phyloP scores from a whole-genome alignment of 2,113 vertebrate species.

The Vulpes lagopus region DNA sequence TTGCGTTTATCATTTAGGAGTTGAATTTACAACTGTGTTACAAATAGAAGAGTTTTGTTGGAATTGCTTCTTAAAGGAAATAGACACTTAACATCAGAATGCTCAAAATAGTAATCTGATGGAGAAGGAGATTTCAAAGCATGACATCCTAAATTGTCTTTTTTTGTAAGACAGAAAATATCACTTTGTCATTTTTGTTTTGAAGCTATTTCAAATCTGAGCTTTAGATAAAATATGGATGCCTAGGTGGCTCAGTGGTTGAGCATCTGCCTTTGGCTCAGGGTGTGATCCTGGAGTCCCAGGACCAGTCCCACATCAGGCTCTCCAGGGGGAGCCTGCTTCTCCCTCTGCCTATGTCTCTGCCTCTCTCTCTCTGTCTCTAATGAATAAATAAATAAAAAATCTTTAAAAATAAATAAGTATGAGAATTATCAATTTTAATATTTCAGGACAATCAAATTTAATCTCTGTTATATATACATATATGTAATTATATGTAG shows the following conservation, averaged over 20 bases:
- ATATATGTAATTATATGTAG: neutral
- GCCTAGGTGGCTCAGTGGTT: too few species aligned
- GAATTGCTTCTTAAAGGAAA: slow-evolving; percentile 20
- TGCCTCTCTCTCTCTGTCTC: too few species aligned
- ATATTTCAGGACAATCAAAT: neutral
- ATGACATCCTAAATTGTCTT: neutral
- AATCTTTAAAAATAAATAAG: neutral
- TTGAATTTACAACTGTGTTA: neutral
- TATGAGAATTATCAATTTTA: neutral
- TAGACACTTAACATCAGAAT: neutral
- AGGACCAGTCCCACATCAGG: too few species aligned
- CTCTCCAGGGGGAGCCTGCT: too few species aligned
- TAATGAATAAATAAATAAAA: too few species aligned
- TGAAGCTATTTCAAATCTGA: neutral
- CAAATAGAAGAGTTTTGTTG: neutral
- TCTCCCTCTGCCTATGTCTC: too few species aligned
- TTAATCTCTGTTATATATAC: neutral
- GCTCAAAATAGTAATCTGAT: neutral
- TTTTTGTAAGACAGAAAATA: neutral
- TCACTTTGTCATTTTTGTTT: slow-evolving; percentile 43
- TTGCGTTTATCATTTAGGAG: neutral
- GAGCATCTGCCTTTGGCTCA: too few species aligned
- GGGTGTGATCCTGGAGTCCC: too few species aligned
- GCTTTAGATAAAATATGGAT: neutral
- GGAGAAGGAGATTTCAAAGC: neutral